phyloP scores from a whole-genome alignment of 2,113 vertebrate species.

The Emberiza fucata region DNA sequence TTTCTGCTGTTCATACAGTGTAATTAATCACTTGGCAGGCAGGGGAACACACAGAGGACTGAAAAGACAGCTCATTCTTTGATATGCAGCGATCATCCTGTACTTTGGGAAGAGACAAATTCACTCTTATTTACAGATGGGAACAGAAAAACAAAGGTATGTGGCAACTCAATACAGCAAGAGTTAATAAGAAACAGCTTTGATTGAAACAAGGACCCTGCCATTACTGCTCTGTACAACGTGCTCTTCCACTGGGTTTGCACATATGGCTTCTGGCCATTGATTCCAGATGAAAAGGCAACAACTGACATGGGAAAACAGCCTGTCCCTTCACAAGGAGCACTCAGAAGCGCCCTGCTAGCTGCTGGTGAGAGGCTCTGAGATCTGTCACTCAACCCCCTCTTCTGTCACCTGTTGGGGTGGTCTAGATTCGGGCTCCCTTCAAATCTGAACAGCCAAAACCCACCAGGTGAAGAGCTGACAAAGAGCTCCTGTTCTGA shows the following conservation, averaged over 20 bases:
- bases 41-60: slow-evolving; percentile 3
- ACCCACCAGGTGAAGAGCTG: neutral
- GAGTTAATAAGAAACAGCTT: neutral
- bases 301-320: neutral
- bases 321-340: neutral
- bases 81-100: neutral
- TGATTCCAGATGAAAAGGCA: neutral
- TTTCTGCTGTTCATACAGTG: slow-evolving; percentile 32
- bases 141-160: neutral
- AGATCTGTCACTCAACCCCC: neutral
- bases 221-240: neutral
- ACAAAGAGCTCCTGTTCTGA: neutral
- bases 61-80: slow-evolving; percentile 20
- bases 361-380: neutral
- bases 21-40: slow-evolving; percentile 66
- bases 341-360: neutral
- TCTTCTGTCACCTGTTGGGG: neutral
- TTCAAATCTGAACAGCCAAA: neutral
- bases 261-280: neutral
- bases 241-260: neutral
- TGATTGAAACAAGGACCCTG: neutral
- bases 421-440: neutral
- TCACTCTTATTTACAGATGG: neutral
- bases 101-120: neutral
- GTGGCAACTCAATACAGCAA: neutral